These are phyloP conservation scores for Teleogryllus occipitalis DNA, from an alignment of 1,140 invertebrate genomes.

Conservation along the genomic window DNA sequence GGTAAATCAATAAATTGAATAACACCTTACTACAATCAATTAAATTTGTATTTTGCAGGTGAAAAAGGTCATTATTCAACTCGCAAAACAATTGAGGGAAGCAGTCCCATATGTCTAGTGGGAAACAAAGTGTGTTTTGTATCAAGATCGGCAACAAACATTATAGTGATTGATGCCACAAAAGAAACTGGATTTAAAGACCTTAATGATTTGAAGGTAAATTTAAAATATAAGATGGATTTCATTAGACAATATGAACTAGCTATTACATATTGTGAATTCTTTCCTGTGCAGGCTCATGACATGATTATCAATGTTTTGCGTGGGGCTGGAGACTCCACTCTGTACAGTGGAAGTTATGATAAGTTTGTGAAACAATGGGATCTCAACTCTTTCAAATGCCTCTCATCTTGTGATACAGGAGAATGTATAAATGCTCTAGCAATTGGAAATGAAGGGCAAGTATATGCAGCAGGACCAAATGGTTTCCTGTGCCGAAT, in stretches of 20 bases:
- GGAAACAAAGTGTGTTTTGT: constrained; percentile 33
- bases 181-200: constrained; percentile 30
- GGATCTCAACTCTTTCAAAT: neutral
- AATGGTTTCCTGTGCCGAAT: neutral
- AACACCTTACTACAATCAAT: constrained; percentile 20
- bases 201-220: constrained; percentile 32
- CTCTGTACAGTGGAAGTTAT: neutral
- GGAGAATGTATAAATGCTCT: neutral
- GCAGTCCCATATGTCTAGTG: constrained; percentile 33
- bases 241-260: neutral
- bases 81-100: constrained; percentile 32
- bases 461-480: neutral
- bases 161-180: constrained; percentile 32
- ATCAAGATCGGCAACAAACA: constrained; percentile 33
- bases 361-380: neutral
- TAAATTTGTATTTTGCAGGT: constrained; percentile 29
- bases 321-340: neutral
- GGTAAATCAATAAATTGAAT: constrained; percentile 1
- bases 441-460: neutral
- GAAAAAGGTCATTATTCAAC: constrained; percentile 32
- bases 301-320: neutral
- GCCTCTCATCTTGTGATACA: neutral
- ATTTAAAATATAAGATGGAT: neutral
- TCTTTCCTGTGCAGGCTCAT: neutral
- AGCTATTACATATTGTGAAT: neutral